Conservation (phyloP, 1,140 invertebrate species). For the Acromyrmex heyeri region DNA sequence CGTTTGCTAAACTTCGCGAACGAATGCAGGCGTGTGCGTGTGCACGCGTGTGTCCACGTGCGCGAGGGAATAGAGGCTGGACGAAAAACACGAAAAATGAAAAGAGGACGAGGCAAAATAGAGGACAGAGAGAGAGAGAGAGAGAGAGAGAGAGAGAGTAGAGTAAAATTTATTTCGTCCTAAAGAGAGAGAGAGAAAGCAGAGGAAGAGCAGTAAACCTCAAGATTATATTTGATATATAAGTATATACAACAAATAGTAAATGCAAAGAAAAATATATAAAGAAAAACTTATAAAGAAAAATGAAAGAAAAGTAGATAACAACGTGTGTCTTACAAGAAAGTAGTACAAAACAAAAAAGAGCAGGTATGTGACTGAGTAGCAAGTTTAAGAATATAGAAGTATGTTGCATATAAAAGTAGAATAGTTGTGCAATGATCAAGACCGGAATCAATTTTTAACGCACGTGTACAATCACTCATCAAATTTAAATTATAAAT, state of each 20-base stretch:
- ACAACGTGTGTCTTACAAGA: neutral
- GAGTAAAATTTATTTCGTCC: too few species aligned
- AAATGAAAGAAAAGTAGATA: constrained; percentile 30
- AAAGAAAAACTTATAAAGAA: constrained; percentile 14
- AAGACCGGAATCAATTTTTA: neutral
- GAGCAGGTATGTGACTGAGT: neutral
- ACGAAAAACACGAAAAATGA: constrained; percentile 40
- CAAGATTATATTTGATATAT: constrained; percentile 41
- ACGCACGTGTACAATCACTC: neutral
- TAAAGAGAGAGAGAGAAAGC: neutral
- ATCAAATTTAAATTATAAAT: neutral
- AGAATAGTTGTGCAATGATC: neutral
- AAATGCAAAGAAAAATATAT: neutral
- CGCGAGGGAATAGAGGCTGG: neutral
- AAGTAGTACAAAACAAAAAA: constrained; percentile 3
- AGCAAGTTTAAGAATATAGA: neutral
- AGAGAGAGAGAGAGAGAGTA: neutral
- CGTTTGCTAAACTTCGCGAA: constrained; percentile 66
- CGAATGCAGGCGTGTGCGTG: constrained; percentile 12
- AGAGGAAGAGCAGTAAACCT: constrained; percentile 13
- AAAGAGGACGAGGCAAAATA: constrained; percentile 4
- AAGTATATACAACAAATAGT: constrained; percentile 36
- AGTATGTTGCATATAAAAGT: neutral
- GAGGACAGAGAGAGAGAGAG: constrained; percentile 2
- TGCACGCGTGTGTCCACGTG: constrained; percentile 7